Evolutionary conservation across 1,140 invertebrate species (phyloP), one percentile per base, ranked within the genome.

Genomic region (Hyles euphorbiae): DNA sequence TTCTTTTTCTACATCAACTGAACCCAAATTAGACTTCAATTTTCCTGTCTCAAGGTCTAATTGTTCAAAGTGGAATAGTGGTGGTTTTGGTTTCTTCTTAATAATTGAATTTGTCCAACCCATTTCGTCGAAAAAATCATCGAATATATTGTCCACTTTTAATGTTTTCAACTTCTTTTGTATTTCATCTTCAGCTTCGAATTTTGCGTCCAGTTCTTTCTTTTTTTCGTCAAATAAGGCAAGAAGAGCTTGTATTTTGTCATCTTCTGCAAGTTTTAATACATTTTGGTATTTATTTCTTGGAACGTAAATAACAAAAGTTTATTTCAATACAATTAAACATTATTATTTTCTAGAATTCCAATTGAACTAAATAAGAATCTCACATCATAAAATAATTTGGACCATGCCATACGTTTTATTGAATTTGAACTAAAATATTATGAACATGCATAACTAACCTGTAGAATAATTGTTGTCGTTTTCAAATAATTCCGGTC

Each of bases 1-100:
- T 61, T 91, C 73, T 59, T 90, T 80, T 34, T 91, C 90, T 54
- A 93, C 72, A 85, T 94, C 90, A 6, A 88, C 74, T 44, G 72
- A 64, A 48, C 87, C 78, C 10, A 90, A 65, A 51, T 84, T 81
- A 3, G 88, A 84, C 50, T 89, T 87, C 3, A 90, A 67, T 61
- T 80, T 84, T 2, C 88, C 89, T n/a, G 78, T 89, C 53, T 90
- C 81, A 59, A 87, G 53, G 56, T 91, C 87, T 45, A 88, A 74
- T 46, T 89, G 80, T 3, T 83, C 78, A 58, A 89, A 87, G 53
- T 74, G 74, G 60, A 85, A 86, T 55, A 77, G 55, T 49, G 22
- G 70, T 22, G 46, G 53, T 53, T 74, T 81, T 7, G 72, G 56
- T 43, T 66, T 61, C 36, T 66, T 78, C 12, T 68, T 75, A 8